Percentiles rank a stretch among this genome's conserved stretches.
Evolutionary conservation across 2,797 vertebrate species (phyloP).

Genomic region (Pygocentrus nattereri): DNA sequence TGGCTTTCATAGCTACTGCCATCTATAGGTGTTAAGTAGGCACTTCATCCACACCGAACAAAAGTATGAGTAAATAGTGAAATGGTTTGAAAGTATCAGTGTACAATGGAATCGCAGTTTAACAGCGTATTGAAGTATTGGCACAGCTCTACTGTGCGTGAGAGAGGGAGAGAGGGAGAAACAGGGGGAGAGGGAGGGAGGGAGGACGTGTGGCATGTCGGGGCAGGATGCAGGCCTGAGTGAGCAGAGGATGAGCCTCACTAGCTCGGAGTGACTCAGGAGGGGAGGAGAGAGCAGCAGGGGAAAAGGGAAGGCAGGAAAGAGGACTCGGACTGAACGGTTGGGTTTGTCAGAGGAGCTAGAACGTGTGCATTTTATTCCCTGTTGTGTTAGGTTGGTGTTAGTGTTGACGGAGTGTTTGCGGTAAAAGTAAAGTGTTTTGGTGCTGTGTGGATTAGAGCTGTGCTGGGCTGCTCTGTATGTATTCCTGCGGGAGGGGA

Average conservation of each 20-base stretch:
- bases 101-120: neutral
- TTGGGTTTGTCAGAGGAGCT: neutral
- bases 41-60: neutral
- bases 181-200: neutral
- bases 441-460: conserved; percentile 14
- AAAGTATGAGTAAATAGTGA: neutral
- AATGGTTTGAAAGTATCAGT: neutral
- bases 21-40: neutral
- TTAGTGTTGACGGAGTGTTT: neutral
- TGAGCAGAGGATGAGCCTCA: conserved; percentile 73
- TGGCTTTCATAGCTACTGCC: neutral
- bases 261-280: conserved; percentile 35
- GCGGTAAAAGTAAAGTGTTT: conserved; percentile 17
- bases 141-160: neutral
- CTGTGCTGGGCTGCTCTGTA: neutral
- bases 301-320: neutral
- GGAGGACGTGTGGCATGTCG: conserved; percentile 46
- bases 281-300: conserved; percentile 5
- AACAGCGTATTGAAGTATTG: neutral
- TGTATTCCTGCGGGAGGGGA: neutral
- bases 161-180: conserved; percentile 9
- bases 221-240: conserved; percentile 46
- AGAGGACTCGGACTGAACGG: neutral
- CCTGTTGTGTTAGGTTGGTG: neutral
- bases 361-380: neutral